phyloP scores from a whole-genome alignment of 2,888 invertebrate genomes.

The Drosophila atroscutellata region DNA sequence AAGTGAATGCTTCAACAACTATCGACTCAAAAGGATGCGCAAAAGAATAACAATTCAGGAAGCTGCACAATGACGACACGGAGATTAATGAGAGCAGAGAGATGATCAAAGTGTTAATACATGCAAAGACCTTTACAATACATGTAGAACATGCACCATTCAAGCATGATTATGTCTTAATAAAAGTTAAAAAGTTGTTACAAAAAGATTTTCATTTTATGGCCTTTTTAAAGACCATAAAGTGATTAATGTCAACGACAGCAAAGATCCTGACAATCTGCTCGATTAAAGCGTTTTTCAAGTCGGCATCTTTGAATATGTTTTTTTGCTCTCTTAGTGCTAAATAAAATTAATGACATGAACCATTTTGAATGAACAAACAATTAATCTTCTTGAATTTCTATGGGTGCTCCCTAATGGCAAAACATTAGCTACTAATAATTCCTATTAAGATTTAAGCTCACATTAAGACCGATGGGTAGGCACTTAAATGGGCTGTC shows the following conservation, averaged over 20 bases:
- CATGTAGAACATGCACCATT: conserved; percentile 9
- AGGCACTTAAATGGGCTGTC: conserved; percentile 20
- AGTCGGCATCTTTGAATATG: conserved; percentile 24
- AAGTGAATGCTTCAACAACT: conserved; percentile 39
- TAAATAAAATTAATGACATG: conserved; percentile 66
- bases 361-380: conserved; percentile 58
- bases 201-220: conserved; percentile 46
- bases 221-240: conserved; percentile 57
- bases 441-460: conserved; percentile 49
- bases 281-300: conserved; percentile 19
- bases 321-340: conserved; percentile 1
- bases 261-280: conserved; percentile 39
- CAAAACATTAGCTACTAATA: conserved; percentile 43
- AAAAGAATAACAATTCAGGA: conserved; percentile 44
- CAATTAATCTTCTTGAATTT: conserved; percentile 73
- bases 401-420: conserved; percentile 22
- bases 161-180: conserved; percentile 41
- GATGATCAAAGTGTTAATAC: conserved; percentile 36
- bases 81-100: conserved; percentile 46
- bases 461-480: conserved; percentile 19
- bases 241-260: conserved; percentile 65
- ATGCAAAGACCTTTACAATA: conserved; percentile 12
- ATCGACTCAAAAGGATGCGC: conserved; percentile 39
- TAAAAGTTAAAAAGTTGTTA: conserved; percentile 36
- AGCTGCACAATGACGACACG: conserved; percentile 36